Evolutionary conservation across 2,113 vertebrate species (phyloP), one percentile per base, ranked within the genome.

Genomic region (Stegastes partitus): DNA sequence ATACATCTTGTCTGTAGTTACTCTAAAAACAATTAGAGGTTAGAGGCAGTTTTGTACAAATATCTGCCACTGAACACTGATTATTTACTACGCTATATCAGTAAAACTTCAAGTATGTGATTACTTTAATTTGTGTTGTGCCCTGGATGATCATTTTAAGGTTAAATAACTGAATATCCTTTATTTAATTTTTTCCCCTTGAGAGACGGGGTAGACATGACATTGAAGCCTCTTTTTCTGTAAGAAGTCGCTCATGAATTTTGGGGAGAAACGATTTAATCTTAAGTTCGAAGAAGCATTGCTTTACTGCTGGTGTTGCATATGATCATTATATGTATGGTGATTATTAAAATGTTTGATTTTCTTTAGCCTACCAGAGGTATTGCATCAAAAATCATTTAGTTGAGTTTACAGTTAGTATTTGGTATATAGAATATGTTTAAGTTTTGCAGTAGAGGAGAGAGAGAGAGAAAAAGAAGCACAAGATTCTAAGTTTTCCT

Each of bases 401-500:
- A n/a, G 23, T 22, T 62, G 42, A 63, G 45, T n/a, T 49, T 65
- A 37, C 15, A 23, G 39, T n/a, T 69, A 58, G 23, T 42, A 62
- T 63, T 26, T 77, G 45, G 19, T 71, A 49, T 68, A 49, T 68
- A 53, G 8, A 80, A 26, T 68, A 65, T 74, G 37, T 42, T 5
- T 0, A 21, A 63, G n/a, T 45, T 74, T 68, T 73, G 63, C 28
- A 66, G 62, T 39, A 65, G 44, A 45, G 21, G 15, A 9, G 50
- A 21, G 51, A 1, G 51, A 55, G 49, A 28, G 9, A 70, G 8
- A 51, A 26, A 68, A 68, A 70, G 16, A 81, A 83, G 79, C 81
- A 88, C 83, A 89, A 74, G 3, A 56, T 50, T 19, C 61, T 6
- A 78, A 31, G 39, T 68, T 14, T 19, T 58, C 23, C 4, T n/a